phyloP scores from a whole-genome alignment of 2,113 vertebrate genomes.

The Sinocyclocheilus anshuiensis region DNA sequence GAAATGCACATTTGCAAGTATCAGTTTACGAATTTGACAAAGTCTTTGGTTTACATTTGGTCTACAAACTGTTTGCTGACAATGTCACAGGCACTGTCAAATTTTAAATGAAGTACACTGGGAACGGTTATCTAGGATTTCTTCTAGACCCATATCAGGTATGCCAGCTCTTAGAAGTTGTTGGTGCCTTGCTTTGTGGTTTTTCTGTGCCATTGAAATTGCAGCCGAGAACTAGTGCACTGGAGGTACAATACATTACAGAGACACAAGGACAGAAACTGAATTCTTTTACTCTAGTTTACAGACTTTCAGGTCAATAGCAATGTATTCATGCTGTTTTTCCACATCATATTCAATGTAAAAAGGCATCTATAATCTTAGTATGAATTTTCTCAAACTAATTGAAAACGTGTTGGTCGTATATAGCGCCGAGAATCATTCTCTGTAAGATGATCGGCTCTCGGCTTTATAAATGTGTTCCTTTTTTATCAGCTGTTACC shows the following conservation, averaged over 20 bases:
- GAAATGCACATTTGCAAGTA: background rate
- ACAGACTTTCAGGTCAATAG: background rate
- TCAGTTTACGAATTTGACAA: background rate
- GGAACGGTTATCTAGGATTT: background rate
- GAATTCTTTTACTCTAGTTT: background rate
- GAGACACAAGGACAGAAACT: background rate
- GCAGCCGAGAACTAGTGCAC: background rate
- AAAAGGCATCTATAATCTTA: background rate
- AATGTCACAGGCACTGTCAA: background rate
- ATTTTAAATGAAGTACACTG: background rate
- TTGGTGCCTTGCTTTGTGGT: constrained; percentile 6
- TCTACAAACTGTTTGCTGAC: background rate
- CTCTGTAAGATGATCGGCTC: background rate
- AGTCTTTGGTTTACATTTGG: constrained; percentile 17
- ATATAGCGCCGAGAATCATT: background rate
- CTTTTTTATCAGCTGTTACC: background rate
- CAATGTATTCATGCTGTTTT: background rate
- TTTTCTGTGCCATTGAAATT: background rate
- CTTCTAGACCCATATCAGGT: background rate
- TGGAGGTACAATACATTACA: background rate
- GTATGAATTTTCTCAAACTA: background rate
- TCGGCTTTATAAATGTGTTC: background rate
- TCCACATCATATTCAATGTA: background rate
- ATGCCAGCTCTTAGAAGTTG: background rate
- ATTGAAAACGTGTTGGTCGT: background rate